Percentiles rank a stretch among this genome's conserved stretches.
phyloP scores from a whole-genome alignment of 2,797 vertebrate genomes.

The Periophthalmus magnuspinnatus region DNA sequence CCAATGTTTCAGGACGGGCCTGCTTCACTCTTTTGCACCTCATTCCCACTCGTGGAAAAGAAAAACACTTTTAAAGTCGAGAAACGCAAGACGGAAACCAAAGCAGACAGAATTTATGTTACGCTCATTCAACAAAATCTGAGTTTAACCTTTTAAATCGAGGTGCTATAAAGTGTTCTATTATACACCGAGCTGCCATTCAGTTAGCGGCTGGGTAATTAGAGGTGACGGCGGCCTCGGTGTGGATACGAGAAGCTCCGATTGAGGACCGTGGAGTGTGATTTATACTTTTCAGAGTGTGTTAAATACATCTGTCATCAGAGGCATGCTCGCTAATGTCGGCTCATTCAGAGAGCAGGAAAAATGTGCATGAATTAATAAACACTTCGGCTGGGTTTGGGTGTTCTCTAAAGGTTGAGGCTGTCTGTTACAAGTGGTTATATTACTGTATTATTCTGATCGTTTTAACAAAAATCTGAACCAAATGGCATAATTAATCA shows the following conservation, averaged over 20 bases:
- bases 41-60: neutral
- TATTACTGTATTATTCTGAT: slow-evolving; percentile 21
- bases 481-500: slow-evolving; percentile 12
- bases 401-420: slow-evolving; percentile 37
- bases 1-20: slow-evolving; percentile 15
- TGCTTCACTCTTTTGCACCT: slow-evolving; percentile 18
- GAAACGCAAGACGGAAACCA: slow-evolving; percentile 18
- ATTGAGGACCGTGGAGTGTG: slow-evolving; percentile 48
- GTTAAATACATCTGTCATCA: slow-evolving; percentile 69
- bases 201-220: slow-evolving; percentile 49
- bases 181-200: slow-evolving; percentile 50
- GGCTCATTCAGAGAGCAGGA: slow-evolving; percentile 55
- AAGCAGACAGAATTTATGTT: slow-evolving; percentile 31
- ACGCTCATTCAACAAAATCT: slow-evolving; percentile 19
- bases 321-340: slow-evolving; percentile 60
- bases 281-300: slow-evolving; percentile 56
- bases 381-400: slow-evolving; percentile 46
- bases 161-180: slow-evolving; percentile 26
- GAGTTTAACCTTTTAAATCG: slow-evolving; percentile 22
- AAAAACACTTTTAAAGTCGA: slow-evolving; percentile 17
- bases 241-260: slow-evolving; percentile 42
- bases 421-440: slow-evolving; percentile 50
- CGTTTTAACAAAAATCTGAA: slow-evolving; percentile 38
- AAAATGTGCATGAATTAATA: slow-evolving; percentile 66
- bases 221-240: slow-evolving; percentile 47